Evolutionary conservation across 2,113 vertebrate genomes (phyloP).

Genomic region (Albula goreensis): DNA sequence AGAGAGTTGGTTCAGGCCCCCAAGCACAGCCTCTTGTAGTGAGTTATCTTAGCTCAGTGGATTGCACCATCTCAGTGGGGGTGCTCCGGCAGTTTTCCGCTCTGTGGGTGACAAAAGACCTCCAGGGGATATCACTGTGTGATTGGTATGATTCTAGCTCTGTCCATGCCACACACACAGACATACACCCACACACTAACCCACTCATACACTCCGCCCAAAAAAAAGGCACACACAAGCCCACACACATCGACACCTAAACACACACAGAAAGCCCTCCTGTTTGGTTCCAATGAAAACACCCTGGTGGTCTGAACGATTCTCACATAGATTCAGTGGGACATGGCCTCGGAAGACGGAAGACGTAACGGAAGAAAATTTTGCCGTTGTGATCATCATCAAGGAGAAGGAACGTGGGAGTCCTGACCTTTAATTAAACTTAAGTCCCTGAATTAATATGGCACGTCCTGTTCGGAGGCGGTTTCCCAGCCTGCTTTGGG

Average conservation of each 20-base stretch:
- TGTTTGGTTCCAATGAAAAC: background rate
- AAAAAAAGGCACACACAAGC: too few species aligned
- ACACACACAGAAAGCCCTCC: background rate
- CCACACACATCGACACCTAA: constrained; percentile 17
- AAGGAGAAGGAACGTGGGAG: background rate
- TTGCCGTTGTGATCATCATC: background rate
- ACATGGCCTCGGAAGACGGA: background rate
- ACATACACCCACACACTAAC: constrained; percentile 14
- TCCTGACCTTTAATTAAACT: background rate
- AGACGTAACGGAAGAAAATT: background rate
- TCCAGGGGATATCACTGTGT: background rate
- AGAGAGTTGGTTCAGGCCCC: background rate
- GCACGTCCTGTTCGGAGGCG: background rate
- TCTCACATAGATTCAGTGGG: background rate
- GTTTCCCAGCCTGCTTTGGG: background rate
- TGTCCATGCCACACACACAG: background rate
- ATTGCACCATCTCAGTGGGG: background rate
- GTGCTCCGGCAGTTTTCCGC: background rate
- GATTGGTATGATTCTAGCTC: background rate
- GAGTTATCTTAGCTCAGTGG: constrained; percentile 5
- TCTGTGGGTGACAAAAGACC: background rate
- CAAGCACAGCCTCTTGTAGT: background rate
- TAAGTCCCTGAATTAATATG: background rate
- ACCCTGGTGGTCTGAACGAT: background rate
- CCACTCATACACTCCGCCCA: background rate